A percentile compares a stretch with the other conserved stretches of the same genome.
These are phyloP conservation scores for Zaprionus davidi DNA, from an alignment of 1,140 invertebrate species.

Conservation along the genomic window DNA sequence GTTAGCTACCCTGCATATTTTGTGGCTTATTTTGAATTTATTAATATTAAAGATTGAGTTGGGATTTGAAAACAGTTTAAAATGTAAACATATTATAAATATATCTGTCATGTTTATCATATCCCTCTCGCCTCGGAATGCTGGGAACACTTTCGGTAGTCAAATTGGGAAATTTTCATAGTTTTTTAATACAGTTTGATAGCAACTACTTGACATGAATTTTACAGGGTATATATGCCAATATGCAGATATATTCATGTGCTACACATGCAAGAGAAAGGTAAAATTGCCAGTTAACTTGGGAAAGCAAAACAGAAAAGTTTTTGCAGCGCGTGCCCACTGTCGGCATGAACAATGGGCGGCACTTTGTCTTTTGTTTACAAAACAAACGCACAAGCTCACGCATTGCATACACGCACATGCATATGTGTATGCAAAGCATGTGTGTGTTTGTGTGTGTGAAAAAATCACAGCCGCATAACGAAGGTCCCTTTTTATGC, in stretches of 20 bases:
- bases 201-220: not conserved
- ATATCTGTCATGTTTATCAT: too few species aligned
- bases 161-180: too few species aligned
- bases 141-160: fast-evolving
- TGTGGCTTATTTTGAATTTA: too few species aligned
- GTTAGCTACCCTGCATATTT: too few species aligned
- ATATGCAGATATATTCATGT: slow-evolving; percentile 16
- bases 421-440: not conserved
- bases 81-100: too few species aligned
- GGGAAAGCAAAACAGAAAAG: slow-evolving; percentile 7
- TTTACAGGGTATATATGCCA: slow-evolving; percentile 13
- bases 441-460: slow-evolving; percentile 8
- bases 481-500: slow-evolving; percentile 54
- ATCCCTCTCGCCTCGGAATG: too few species aligned
- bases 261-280: not conserved
- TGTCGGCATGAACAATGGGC: slow-evolving; percentile 64
- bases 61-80: too few species aligned
- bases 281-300: slow-evolving; percentile 1
- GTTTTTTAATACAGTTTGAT: not conserved
- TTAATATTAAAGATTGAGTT: too few species aligned
- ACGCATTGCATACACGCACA: slow-evolving; percentile 43
- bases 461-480: slow-evolving; percentile 69
- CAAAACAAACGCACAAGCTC: slow-evolving; percentile 39
- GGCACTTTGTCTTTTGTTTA: slow-evolving; percentile 69
- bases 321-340: slow-evolving; percentile 35